These are phyloP conservation scores for Habrosyne pyritoides DNA, from an alignment of 2,888 invertebrate genomes.

Conservation along the genomic window DNA sequence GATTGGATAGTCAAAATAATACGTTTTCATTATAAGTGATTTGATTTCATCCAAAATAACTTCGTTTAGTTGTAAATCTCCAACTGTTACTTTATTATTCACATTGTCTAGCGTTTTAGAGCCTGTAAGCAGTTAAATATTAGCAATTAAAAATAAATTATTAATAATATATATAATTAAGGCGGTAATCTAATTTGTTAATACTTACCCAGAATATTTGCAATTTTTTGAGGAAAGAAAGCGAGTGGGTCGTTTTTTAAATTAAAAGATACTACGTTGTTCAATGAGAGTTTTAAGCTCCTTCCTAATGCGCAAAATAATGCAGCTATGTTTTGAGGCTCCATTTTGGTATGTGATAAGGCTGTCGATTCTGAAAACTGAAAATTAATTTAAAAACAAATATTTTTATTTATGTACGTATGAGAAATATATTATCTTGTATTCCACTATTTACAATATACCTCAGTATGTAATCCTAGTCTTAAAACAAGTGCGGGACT, in stretches of 20 bases:
- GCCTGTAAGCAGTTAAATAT: slow-evolving; percentile 26
- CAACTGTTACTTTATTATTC: slow-evolving; percentile 25
- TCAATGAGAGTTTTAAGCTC: slow-evolving; percentile 49
- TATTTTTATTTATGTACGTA: not conserved
- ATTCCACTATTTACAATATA: slow-evolving; percentile 20
- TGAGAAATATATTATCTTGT: too few species aligned
- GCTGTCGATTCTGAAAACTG: slow-evolving; percentile 16
- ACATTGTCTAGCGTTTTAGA: slow-evolving; percentile 33
- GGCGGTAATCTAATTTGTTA: not conserved
- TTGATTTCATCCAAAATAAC: slow-evolving; percentile 40
- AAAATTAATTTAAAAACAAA: not conserved
- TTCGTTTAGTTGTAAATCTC: slow-evolving; percentile 36
- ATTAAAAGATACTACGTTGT: slow-evolving; percentile 41
- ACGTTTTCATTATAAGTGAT: slow-evolving; percentile 32
- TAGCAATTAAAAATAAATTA: not conserved
- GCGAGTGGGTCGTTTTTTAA: slow-evolving; percentile 22
- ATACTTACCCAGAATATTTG: slow-evolving; percentile 36
- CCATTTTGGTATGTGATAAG: slow-evolving; percentile 1
- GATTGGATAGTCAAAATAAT: slow-evolving; percentile 29
- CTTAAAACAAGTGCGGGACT: slow-evolving; percentile 39
- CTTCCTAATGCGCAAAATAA: slow-evolving; percentile 50
- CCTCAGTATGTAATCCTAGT: slow-evolving; percentile 28
- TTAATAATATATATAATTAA: not conserved
- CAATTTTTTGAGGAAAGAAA: slow-evolving; percentile 30
- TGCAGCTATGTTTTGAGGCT: slow-evolving; percentile 34